These are phyloP conservation scores for Pararge aegeria DNA, from an alignment of 1,140 invertebrate species.

Conservation along the genomic window DNA sequence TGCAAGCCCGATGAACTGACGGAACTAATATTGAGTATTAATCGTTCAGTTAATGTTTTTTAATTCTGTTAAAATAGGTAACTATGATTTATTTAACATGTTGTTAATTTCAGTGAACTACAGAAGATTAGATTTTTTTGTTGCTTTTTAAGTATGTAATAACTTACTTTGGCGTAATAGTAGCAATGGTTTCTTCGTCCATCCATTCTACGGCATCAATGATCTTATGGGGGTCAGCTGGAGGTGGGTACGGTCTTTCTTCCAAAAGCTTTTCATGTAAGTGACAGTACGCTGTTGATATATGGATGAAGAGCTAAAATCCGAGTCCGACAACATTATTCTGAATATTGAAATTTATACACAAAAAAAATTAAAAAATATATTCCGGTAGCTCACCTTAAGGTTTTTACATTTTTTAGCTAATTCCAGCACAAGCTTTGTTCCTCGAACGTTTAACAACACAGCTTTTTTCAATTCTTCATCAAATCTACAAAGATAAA, in stretches of 20 bases:
- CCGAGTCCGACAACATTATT: too few species aligned
- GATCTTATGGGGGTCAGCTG: constrained; percentile 92
- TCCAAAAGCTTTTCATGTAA: constrained; percentile 83
- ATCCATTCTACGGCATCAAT: constrained; percentile 94
- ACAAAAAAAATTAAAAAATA: neutral
- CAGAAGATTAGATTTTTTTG: too few species aligned
- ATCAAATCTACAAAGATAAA: constrained; percentile 83
- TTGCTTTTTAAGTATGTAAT: too few species aligned
- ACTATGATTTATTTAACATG: too few species aligned
- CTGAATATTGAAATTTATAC: too few species aligned
- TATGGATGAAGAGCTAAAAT: constrained; percentile 79
- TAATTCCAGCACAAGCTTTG: constrained; percentile 86
- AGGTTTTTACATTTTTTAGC: constrained; percentile 88
- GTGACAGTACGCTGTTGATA: constrained; percentile 84
- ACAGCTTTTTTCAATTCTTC: constrained; percentile 87
- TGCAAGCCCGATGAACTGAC: too few species aligned
- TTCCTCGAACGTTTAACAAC: constrained; percentile 87
- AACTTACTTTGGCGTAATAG: constrained; percentile 60
- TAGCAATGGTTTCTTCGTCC: constrained; percentile 83
- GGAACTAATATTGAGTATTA: too few species aligned
- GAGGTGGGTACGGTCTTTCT: constrained; percentile 90
- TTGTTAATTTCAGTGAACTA: too few species aligned
- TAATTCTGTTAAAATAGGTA: too few species aligned
- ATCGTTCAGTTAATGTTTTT: too few species aligned
- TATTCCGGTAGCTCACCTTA: constrained; percentile 55